A percentile compares a stretch with the other conserved stretches of the same genome.
Evolutionary conservation across 64 coral and sea anemone genomes (phyloP).

Genomic region (Cladopsammia gracilis): DNA sequence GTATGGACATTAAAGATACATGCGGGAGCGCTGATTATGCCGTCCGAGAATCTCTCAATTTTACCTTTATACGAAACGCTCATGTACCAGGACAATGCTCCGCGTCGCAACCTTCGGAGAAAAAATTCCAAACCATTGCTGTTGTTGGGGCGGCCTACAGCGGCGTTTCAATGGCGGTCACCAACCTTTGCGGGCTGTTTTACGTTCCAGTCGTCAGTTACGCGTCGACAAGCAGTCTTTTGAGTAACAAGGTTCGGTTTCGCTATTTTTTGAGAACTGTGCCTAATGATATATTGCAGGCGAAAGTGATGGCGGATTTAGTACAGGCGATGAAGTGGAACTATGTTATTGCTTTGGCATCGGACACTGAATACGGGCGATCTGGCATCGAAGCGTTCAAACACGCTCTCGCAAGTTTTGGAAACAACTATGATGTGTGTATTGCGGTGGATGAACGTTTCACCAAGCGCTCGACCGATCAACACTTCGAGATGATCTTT

Average conservation of each 20-base stretch:
- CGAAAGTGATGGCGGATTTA: constrained; percentile 87
- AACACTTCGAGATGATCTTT: constrained; percentile 79
- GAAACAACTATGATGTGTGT: constrained; percentile 81
- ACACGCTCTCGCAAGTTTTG: constrained; percentile 70
- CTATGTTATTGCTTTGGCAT: constrained; percentile 82
- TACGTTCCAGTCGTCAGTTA: constrained; percentile 89
- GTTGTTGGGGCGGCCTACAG: constrained; percentile 87
- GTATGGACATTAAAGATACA: constrained; percentile 92
- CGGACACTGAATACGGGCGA: constrained; percentile 83
- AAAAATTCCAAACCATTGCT: constrained; percentile 69
- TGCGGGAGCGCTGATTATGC: constrained; percentile 83
- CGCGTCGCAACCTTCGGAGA: background rate
- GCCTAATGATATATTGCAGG: constrained; percentile 88
- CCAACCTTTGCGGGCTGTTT: constrained; percentile 88
- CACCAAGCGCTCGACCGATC: constrained; percentile 70
- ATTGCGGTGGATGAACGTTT: constrained; percentile 87
- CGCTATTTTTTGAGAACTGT: constrained; percentile 87
- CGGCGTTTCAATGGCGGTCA: constrained; percentile 91
- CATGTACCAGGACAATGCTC: constrained; percentile 66
- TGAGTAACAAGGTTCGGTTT: constrained; percentile 86
- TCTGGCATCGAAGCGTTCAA: constrained; percentile 94
- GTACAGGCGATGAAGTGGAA: constrained; percentile 91
- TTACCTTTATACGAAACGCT: constrained; percentile 83
- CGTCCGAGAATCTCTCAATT: constrained; percentile 83
- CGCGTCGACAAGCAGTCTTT: constrained; percentile 80